Evolutionary conservation across 2,888 invertebrate species (phyloP).

Genomic region (Escarpia spicata): DNA sequence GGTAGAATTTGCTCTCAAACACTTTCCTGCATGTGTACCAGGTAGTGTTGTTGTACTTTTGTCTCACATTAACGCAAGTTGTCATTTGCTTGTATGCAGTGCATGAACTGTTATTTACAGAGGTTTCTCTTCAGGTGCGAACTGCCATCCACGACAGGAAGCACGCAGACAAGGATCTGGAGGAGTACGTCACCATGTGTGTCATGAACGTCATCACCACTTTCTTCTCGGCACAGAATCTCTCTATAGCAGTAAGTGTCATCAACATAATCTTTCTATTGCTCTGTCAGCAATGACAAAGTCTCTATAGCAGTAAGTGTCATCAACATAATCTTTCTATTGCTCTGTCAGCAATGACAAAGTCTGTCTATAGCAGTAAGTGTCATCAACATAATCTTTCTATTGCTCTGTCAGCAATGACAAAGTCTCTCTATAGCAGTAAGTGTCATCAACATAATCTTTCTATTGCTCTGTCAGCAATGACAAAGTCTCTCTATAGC

Average conservation of each 20-base stretch:
- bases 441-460: neutral
- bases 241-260: neutral
- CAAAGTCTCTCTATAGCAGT: neutral
- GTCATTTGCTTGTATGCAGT: no score
- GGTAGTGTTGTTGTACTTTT: no score
- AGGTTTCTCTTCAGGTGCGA: constrained; percentile 70
- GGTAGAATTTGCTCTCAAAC: no score
- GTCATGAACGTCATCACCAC: constrained; percentile 92
- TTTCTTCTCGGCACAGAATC: constrained; percentile 77
- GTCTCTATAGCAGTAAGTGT: constrained; percentile 78
- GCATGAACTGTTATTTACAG: neutral
- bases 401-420: constrained; percentile 81
- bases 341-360: constrained; percentile 81
- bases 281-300: constrained; percentile 88
- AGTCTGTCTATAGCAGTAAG: neutral
- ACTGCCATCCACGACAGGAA: constrained; percentile 75
- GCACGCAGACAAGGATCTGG: constrained; percentile 77
- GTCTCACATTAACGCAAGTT: no score
- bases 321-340: constrained; percentile 67
- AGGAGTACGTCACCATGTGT: constrained; percentile 90
- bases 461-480: constrained; percentile 79
- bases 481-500: constrained; percentile 81
- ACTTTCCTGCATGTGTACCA: no score
- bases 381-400: neutral
- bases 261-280: no score